Evolutionary conservation across 2,113 vertebrate species (phyloP), one percentile per base, ranked within the genome.

Genomic region (Numida meleagris): DNA sequence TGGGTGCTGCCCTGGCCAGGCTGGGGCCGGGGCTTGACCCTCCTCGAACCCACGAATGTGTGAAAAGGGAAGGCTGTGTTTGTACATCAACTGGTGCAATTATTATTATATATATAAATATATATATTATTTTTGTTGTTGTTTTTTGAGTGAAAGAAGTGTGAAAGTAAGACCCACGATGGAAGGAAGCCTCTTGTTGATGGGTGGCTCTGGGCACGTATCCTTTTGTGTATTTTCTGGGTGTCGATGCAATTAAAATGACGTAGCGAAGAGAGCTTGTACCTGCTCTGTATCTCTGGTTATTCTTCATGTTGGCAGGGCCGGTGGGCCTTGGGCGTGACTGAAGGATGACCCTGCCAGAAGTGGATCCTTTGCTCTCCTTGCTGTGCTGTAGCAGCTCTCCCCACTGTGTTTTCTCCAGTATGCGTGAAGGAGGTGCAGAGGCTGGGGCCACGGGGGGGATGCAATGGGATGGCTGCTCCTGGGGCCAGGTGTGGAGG

Each of bases 211-310:
- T 92, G 95, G 92, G 63, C 85, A 90, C 5, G 82, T 96, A 89
- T 77, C 63, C 92, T 94, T 77, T 61, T 94, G 84, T 94, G 86
- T 83, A 94, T 90, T 96, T 95, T 95, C 95, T 96, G 95, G 96
- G 89, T 96, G 93, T 92, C 10, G 48, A 97, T 97, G 96, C 97
- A 96, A 98, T 98, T 98, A 98, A 98, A 98, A 73, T 34, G 67
- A 92, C 0, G 15, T 96, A 86, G 91, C 74, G 88, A 70, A 74
- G 91, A 59, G 58, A 27, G 66, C 16, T 74, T 45, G 33, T 53
- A 46, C 12, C 72, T 43, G 43, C 45, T 84, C 72, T 43, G 36
- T 73, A 74, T 73, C 63, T 58, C 19, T 46, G 15, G 7, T 59
- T 29, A 24, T 6, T 58, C 36, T 25, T 43, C n/a, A 25, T 2